Conservation (phyloP, 2,888 invertebrate species). For the Rhopalosiphum nymphaeae region DNA sequence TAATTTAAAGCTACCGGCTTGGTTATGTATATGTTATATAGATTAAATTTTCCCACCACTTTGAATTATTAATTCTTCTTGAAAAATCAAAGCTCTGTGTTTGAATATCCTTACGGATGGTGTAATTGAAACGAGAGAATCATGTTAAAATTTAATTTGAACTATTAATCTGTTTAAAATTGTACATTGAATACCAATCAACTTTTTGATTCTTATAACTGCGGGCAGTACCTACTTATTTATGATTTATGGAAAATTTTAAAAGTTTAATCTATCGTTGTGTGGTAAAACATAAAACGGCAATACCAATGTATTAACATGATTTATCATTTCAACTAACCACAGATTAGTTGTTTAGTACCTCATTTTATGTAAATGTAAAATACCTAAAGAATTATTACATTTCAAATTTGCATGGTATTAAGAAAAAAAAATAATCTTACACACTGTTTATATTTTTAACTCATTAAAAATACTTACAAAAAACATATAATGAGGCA, state of each 20-base stretch:
- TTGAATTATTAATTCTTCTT: constrained; percentile 31
- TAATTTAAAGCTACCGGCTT: background rate
- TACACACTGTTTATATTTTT: background rate
- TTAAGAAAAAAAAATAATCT: background rate
- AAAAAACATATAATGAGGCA: no score
- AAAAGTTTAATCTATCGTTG: constrained; percentile 4
- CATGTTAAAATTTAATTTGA: background rate
- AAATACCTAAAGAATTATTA: background rate
- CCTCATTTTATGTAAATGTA: background rate
- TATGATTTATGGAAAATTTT: background rate
- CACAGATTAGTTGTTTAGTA: background rate
- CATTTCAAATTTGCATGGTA: background rate
- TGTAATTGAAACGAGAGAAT: background rate
- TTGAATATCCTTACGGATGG: background rate
- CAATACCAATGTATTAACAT: background rate
- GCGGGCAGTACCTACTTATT: background rate
- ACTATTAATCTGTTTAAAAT: constrained; percentile 6
- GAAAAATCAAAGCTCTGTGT: background rate
- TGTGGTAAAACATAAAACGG: background rate
- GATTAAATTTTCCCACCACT: background rate
- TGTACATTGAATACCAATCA: constrained; percentile 24
- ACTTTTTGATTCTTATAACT: background rate
- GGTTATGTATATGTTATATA: background rate
- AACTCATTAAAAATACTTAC: no score
- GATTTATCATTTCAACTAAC: background rate